phyloP scores from a whole-genome alignment of 2,113 vertebrate genomes.

The Pygoscelis adeliae region DNA sequence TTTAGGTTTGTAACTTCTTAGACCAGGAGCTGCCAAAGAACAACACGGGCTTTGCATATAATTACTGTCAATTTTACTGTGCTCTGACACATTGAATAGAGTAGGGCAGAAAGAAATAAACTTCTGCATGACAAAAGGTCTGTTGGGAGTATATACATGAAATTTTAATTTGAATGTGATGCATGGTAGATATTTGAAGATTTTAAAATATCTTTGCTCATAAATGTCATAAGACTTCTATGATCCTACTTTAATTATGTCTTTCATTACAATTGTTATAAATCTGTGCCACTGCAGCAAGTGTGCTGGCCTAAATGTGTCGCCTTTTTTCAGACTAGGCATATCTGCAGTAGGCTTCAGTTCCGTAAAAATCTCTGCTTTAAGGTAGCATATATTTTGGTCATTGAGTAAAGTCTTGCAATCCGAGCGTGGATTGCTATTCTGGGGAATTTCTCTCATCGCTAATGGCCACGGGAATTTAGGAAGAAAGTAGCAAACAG shows the following conservation, averaged over 20 bases:
- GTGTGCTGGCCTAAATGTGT: conserved; percentile 41
- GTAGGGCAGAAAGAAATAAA: conserved; percentile 71
- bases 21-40: conserved; percentile 75
- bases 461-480: neutral
- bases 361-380: conserved; percentile 23
- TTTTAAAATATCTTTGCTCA: conserved; percentile 68
- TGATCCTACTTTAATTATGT: conserved; percentile 62
- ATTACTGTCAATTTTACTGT: conserved; percentile 77
- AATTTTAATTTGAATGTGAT: conserved; percentile 78
- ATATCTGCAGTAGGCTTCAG: conserved; percentile 1
- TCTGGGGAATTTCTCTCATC: neutral
- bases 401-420: neutral
- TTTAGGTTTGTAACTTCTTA: conserved; percentile 79
- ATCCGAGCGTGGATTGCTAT: neutral
- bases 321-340: conserved; percentile 51
- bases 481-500: neutral
- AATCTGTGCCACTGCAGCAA: conserved; percentile 50
- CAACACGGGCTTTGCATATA: conserved; percentile 72
- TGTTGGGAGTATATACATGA: conserved; percentile 71
- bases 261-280: conserved; percentile 57
- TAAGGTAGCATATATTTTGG: neutral
- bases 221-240: conserved; percentile 62
- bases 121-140: conserved; percentile 74
- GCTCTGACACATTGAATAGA: conserved; percentile 68
- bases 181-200: conserved; percentile 64